Evolutionary conservation across 1,140 invertebrate species (phyloP), one percentile per base, ranked within the genome.

Genomic region (Heterodera carotae): DNA sequence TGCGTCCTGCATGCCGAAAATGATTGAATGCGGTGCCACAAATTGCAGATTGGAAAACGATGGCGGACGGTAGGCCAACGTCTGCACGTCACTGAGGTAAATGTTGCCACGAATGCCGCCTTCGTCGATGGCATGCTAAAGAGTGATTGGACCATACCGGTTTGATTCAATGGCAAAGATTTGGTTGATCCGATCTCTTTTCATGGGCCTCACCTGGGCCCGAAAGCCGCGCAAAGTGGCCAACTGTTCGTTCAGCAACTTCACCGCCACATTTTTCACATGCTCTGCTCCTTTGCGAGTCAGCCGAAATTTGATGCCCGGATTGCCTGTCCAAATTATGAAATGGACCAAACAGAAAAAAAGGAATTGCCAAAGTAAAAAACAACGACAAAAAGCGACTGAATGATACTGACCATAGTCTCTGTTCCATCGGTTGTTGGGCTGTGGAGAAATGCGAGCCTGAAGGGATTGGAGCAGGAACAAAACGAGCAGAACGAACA

Each of bases 241-340:
- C 27, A 86, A 73, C 68, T 86, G 81, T 66, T 86, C 85, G 71
- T 86, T 88, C 8, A 86, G 73, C 43, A 86, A 67, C 64, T 88
- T 86, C 4, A 86, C 84, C 34, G 85, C 85, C 12, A 86, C 83
- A 22, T 81, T 78, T 71, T 86, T 86, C 22, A 86, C 68, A 71
- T 86, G 85, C 53, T 86, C 86, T 10, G 83, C 83, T 36, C 85
- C 85, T 77, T 88, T 86, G 36, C 83, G 81, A 3, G 84, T 86
- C 27, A 86, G 67, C 25, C 85, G 81, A 15, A 86, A 79, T 69
- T 85, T 87, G 7, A 86, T 73, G 59, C 85, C 85, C 7, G 85
- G 86, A 78, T 87, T 79, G 15, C 85, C 85, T 86, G 43, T 43
- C 78, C 66, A 64, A 25, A 27, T 34, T 64, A 67, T 5, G 5